Conservation (phyloP, 2,113 vertebrate species). For the Scomber scombrus region DNA sequence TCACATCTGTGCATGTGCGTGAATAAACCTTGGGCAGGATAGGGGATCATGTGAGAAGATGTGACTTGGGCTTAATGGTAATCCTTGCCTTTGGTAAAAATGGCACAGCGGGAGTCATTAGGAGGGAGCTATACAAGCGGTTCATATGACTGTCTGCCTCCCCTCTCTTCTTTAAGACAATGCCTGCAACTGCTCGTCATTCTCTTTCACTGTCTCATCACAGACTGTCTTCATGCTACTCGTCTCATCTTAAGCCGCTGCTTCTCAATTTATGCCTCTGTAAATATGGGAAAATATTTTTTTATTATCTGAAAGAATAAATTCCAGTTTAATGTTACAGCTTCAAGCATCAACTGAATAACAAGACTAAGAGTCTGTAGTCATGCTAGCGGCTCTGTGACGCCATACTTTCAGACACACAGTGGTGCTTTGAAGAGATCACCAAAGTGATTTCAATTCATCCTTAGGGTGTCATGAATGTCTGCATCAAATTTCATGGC, state of each 20-base stretch:
- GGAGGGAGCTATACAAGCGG: slow-evolving; percentile 30
- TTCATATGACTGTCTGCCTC: slow-evolving; percentile 68
- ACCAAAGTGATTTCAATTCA: no score
- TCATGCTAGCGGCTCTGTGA: neutral
- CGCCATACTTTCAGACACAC: neutral
- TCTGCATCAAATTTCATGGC: no score
- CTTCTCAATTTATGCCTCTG: neutral
- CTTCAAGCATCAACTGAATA: neutral
- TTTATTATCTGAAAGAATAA: neutral
- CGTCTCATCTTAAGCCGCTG: slow-evolving; percentile 10
- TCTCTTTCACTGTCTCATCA: slow-evolving; percentile 27
- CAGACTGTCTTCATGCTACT: neutral
- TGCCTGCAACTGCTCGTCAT: slow-evolving; percentile 16
- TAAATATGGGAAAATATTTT: neutral
- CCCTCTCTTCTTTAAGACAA: slow-evolving; percentile 23
- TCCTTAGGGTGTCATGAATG: no score
- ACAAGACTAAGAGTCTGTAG: neutral
- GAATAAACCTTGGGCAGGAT: slow-evolving; percentile 62
- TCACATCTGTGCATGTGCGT: slow-evolving; percentile 46
- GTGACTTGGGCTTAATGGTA: slow-evolving; percentile 80
- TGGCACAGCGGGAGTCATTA: slow-evolving; percentile 77
- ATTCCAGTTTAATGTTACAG: slow-evolving; percentile 18
- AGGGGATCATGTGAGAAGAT: slow-evolving; percentile 83
- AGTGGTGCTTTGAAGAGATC: neutral
- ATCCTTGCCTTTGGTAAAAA: slow-evolving; percentile 80